These are phyloP conservation scores for Phalacrocorax brasilianus DNA, from an alignment of 2,113 vertebrate genomes.

Conservation along the genomic window DNA sequence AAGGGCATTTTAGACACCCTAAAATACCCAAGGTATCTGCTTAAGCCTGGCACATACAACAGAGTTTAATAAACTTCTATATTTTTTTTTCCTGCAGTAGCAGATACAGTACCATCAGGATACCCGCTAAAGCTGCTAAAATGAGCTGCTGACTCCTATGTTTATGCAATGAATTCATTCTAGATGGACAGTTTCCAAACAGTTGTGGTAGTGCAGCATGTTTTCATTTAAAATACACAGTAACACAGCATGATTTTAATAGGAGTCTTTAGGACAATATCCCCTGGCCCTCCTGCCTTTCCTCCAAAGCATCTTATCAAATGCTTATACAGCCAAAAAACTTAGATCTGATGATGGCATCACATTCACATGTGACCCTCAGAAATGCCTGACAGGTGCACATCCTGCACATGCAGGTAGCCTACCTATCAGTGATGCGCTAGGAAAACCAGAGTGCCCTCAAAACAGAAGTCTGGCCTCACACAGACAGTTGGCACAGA, in stretches of 20 bases:
- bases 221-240: neutral
- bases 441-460: neutral
- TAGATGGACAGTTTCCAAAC: neutral
- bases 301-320: neutral
- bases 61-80: neutral
- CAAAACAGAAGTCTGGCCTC: neutral
- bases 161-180: slow-evolving; percentile 3
- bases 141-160: neutral
- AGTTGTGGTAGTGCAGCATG: neutral
- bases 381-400: neutral
- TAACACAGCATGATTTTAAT: slow-evolving; percentile 1
- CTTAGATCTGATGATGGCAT: neutral
- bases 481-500: neutral
- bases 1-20: neutral
- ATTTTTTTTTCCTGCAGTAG: neutral
- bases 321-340: neutral
- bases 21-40: neutral
- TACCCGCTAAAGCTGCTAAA: neutral
- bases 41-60: neutral
- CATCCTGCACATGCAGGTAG: neutral
- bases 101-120: neutral
- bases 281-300: neutral
- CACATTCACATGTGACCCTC: accelerated
- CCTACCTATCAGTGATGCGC: neutral
- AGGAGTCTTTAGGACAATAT: neutral